Evolutionary conservation across 2,113 vertebrate species (phyloP).

Genomic region (Tragulus kanchil): DNA sequence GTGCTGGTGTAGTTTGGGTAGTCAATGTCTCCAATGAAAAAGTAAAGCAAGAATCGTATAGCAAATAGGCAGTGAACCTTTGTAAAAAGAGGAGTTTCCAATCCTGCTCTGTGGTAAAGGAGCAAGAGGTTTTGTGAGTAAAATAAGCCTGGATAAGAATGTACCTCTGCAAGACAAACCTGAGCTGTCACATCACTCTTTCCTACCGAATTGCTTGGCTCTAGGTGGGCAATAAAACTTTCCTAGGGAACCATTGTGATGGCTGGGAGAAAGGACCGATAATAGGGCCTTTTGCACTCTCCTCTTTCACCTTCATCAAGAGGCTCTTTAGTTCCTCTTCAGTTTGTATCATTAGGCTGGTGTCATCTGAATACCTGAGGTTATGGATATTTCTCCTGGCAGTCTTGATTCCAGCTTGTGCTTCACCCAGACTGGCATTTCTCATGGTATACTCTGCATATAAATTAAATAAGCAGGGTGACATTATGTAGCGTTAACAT

Average conservation of each 20-base stretch:
- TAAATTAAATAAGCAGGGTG: too few species aligned
- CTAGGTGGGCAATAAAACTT: conserved; percentile 48
- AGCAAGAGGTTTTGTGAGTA: conserved; percentile 8
- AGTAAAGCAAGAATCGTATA: background rate
- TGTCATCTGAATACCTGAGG: too few species aligned
- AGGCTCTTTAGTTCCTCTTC: too few species aligned
- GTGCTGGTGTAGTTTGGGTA: background rate
- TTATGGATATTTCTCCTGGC: too few species aligned
- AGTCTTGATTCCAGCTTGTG: too few species aligned
- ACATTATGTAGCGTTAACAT: too few species aligned
- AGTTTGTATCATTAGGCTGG: too few species aligned
- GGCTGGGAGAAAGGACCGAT: conserved; percentile 8
- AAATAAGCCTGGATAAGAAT: conserved; percentile 63
- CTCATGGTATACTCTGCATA: too few species aligned
- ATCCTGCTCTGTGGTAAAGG: background rate
- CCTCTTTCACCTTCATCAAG: too few species aligned
- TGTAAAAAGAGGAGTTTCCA: background rate
- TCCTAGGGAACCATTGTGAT: background rate
- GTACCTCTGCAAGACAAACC: conserved; percentile 52
- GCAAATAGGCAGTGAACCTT: background rate
- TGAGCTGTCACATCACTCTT: conserved; percentile 63
- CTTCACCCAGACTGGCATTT: too few species aligned
- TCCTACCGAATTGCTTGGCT: conserved; percentile 26
- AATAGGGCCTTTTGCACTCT: background rate
- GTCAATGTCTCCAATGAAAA: background rate